Evolutionary conservation across 2,797 vertebrate genomes (phyloP).

Genomic region (Acanthurus tractus): DNA sequence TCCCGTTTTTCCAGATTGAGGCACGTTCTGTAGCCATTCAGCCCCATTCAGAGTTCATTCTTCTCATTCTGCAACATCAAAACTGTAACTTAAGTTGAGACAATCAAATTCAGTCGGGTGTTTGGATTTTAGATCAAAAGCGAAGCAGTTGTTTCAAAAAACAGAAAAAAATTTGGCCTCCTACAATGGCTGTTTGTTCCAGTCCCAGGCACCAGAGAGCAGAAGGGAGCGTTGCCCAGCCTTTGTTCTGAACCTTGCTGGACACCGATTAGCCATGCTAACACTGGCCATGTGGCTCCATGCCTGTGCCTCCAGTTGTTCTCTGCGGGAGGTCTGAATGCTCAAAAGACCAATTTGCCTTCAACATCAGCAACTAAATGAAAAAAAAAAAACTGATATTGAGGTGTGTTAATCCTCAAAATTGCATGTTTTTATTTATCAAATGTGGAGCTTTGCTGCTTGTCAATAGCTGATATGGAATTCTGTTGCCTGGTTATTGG

Average conservation of each 20-base stretch:
- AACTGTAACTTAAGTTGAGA: constrained; percentile 35
- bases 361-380: constrained; percentile 10
- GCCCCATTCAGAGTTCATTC: not conserved
- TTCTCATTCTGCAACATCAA: constrained; percentile 1
- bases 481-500: not conserved
- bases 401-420: not conserved
- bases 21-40: not conserved
- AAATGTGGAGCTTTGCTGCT: not conserved
- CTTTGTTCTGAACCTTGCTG: constrained; percentile 73
- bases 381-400: constrained; percentile 15
- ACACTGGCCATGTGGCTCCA: constrained; percentile 57
- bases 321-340: constrained; percentile 25
- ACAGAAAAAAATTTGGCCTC: constrained; percentile 40
- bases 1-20: not conserved
- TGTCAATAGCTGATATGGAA: not conserved
- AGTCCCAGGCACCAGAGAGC: constrained; percentile 42
- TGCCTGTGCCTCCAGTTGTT: constrained; percentile 46
- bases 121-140: constrained; percentile 54
- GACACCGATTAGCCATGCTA: constrained; percentile 64
- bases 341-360: constrained; percentile 12
- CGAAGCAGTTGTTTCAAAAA: constrained; percentile 43
- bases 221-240: constrained; percentile 50
- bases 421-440: not conserved
- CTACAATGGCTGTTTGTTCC: constrained; percentile 43
- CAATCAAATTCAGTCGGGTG: constrained; percentile 26